Percentiles rank a stretch among this genome's conserved stretches.
These are phyloP conservation scores for Macropodus opercularis DNA, from an alignment of 2,797 vertebrate species.

Conservation along the genomic window DNA sequence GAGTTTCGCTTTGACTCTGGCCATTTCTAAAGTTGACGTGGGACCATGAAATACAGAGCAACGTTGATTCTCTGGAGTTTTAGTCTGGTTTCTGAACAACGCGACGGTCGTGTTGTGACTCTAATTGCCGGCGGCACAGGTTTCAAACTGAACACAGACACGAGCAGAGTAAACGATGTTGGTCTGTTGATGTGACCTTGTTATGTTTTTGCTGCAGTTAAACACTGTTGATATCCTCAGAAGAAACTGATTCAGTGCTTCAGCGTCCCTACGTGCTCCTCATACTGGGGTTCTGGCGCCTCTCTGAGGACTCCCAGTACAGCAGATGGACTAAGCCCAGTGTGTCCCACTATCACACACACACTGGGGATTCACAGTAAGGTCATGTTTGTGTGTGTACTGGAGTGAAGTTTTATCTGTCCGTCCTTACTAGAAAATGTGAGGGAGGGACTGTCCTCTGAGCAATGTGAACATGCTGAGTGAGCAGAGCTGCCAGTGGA, in stretches of 20 bases:
- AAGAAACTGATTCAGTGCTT: conserved; percentile 14
- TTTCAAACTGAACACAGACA: conserved; percentile 30
- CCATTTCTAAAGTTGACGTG: conserved; percentile 75
- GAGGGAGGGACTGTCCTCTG: conserved; percentile 32
- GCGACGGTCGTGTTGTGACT: conserved; percentile 51
- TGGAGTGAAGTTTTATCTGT: conserved; percentile 70
- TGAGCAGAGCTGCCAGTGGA: conserved; percentile 55
- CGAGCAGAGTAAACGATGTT: conserved; percentile 16
- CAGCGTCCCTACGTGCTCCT: too few relatives aligned
- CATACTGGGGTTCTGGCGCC: conserved; percentile 31
- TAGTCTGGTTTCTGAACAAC: conserved; percentile 43
- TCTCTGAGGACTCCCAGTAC: conserved; percentile 68
- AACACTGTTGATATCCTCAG: not conserved
- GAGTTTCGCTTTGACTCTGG: conserved; percentile 66
- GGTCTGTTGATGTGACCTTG: not conserved
- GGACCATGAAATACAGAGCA: conserved; percentile 72
- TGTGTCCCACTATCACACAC: conserved; percentile 54
- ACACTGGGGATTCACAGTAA: conserved; percentile 63
- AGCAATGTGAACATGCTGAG: conserved; percentile 39
- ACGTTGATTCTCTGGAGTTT: conserved; percentile 73
- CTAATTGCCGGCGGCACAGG: conserved; percentile 2
- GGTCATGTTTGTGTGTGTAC: conserved; percentile 67
- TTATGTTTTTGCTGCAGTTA: not conserved
- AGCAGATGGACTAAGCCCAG: conserved; percentile 74
- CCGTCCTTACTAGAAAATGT: conserved; percentile 31